A percentile compares a stretch with the other conserved stretches of the same genome.
Evolutionary conservation across 2,888 invertebrate species (phyloP).

Genomic region (Cataglyphis altisquamis): DNA sequence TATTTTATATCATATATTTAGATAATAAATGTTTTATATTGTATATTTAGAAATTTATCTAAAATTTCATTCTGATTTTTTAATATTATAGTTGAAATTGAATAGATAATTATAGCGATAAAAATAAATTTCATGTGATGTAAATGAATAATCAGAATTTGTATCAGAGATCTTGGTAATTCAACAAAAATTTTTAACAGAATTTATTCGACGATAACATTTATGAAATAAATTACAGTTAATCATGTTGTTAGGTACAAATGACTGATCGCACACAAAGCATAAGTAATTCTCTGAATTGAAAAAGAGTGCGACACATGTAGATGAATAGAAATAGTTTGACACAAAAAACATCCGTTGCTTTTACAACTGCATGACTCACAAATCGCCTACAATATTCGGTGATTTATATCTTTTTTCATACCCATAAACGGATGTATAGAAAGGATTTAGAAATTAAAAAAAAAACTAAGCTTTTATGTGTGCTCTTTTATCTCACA

Average conservation of each 20-base stretch:
- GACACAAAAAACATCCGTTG: not conserved
- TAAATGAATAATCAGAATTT: not conserved
- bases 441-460: not conserved
- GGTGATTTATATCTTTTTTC: not conserved
- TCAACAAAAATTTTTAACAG: not conserved
- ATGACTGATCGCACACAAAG: not conserved
- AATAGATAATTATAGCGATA: not conserved
- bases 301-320: not conserved
- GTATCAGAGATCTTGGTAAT: not conserved
- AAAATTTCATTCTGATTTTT: not conserved
- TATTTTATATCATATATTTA: not conserved
- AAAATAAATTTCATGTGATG: not conserved
- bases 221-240: not conserved
- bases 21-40: too few species aligned
- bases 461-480: not conserved
- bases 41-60: too few species aligned
- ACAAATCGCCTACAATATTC: not conserved
- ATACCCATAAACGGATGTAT: not conserved
- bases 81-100: not conserved
- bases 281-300: not conserved
- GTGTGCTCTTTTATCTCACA: not conserved
- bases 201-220: conserved; percentile 2
- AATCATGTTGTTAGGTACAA: not conserved
- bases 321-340: conserved; percentile 5
- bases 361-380: conserved; percentile 14